Conservation (phyloP, 2,888 invertebrate genomes). For the Lamproptera curius region DNA sequence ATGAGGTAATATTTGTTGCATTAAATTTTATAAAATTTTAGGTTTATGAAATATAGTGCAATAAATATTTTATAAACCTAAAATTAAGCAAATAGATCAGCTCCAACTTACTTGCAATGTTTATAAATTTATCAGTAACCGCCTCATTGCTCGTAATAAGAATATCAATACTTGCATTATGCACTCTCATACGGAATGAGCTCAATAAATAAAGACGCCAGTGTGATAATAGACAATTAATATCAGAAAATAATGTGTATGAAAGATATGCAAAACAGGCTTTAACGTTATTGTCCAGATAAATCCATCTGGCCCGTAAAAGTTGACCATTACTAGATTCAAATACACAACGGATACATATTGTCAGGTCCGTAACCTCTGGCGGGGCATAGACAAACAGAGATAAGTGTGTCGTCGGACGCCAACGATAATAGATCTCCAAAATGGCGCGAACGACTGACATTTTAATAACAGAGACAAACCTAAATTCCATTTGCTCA, state of each 20-base stretch:
- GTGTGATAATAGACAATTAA: constrained; percentile 1
- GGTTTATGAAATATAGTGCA: too few species aligned
- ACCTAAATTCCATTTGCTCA: constrained; percentile 8
- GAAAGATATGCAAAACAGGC: constrained; percentile 13
- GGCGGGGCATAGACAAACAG: constrained; percentile 5
- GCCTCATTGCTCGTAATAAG: too few species aligned
- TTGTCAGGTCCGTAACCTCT: constrained; percentile 16
- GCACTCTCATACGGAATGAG: background rate
- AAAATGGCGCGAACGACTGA: constrained; percentile 3
- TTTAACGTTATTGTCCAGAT: constrained; percentile 15
- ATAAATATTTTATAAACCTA: too few species aligned
- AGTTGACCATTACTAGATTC: constrained; percentile 2
- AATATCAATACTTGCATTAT: background rate
- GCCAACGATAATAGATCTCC: constrained; percentile 11
- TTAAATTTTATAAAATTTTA: too few species aligned
- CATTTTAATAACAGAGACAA: constrained; percentile 15
- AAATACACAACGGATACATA: background rate
- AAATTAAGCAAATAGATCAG: too few species aligned
- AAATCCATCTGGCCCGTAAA: constrained; percentile 2
- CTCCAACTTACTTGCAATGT: too few species aligned
- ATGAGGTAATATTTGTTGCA: too few species aligned
- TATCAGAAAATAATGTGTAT: constrained; percentile 4
- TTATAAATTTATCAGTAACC: too few species aligned
- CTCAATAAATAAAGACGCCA: constrained; percentile 4
- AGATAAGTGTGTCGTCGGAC: constrained; percentile 9